Conservation (phyloP, 2,113 vertebrate species). For the Lynx canadensis region DNA sequence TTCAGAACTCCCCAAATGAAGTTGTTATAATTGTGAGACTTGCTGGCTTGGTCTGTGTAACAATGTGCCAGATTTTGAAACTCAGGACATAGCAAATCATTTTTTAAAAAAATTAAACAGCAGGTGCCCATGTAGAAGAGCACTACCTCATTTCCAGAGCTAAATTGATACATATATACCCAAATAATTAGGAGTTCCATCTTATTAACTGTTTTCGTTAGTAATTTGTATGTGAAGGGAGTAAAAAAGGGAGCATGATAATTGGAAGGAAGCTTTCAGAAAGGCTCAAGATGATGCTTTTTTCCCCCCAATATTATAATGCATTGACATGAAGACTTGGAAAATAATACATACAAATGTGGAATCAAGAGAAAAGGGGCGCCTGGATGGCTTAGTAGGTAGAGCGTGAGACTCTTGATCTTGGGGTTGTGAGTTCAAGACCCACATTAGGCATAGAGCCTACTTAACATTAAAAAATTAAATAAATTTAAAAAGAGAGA, state of each 20-base stretch:
- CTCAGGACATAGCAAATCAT: neutral
- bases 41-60: neutral
- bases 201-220: neutral
- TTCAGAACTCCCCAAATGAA: neutral
- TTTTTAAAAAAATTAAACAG: neutral
- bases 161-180: neutral
- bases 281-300: neutral
- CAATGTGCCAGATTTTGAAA: conserved; percentile 7
- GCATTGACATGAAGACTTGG: neutral
- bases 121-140: neutral
- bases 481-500: neutral
- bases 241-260: neutral
- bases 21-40: neutral
- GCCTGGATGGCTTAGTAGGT: neutral
- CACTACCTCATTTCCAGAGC: conserved; percentile 14
- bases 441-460: neutral
- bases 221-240: neutral
- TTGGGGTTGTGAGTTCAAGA: neutral
- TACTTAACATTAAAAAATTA: neutral
- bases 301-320: neutral
- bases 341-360: neutral
- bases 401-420: neutral
- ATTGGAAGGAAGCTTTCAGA: neutral
- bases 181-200: neutral
- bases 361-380: neutral